Percentiles rank a stretch among this genome's conserved stretches.
These are phyloP conservation scores for Noctua janthina DNA, from an alignment of 2,888 invertebrate species.

Conservation along the genomic window DNA sequence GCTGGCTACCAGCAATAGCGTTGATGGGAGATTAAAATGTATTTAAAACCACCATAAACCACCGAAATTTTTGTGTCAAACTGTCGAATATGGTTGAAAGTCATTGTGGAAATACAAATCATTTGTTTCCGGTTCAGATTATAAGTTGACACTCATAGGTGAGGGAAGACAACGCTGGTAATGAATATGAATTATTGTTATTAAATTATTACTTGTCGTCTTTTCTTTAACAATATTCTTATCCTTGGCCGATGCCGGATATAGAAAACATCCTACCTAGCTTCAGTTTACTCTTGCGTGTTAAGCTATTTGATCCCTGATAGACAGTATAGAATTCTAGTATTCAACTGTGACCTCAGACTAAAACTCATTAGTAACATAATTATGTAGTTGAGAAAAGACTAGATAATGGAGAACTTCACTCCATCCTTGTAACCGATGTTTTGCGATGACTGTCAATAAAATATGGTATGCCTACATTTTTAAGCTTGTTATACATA, in stretches of 20 bases:
- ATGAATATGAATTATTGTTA: not conserved
- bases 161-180: not conserved
- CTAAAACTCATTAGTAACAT: not conserved
- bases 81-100: not conserved
- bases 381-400: not conserved
- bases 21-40: not conserved
- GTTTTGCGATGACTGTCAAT: not conserved
- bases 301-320: not conserved
- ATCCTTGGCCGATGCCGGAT: not conserved
- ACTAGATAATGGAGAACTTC: not conserved
- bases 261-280: not conserved
- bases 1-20: not conserved
- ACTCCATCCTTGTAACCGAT: not conserved
- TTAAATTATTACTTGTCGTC: not conserved
- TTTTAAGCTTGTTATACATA: not conserved
- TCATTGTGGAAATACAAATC: not conserved
- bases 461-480: not conserved
- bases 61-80: not conserved
- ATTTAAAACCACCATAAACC: not conserved
- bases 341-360: not conserved
- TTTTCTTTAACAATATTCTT: not conserved
- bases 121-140: not conserved
- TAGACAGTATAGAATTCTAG: not conserved
- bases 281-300: not conserved
- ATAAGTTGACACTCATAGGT: not conserved